Evolutionary conservation across 2,888 invertebrate species (phyloP).

Genomic region (Bimastos eiseni): DNA sequence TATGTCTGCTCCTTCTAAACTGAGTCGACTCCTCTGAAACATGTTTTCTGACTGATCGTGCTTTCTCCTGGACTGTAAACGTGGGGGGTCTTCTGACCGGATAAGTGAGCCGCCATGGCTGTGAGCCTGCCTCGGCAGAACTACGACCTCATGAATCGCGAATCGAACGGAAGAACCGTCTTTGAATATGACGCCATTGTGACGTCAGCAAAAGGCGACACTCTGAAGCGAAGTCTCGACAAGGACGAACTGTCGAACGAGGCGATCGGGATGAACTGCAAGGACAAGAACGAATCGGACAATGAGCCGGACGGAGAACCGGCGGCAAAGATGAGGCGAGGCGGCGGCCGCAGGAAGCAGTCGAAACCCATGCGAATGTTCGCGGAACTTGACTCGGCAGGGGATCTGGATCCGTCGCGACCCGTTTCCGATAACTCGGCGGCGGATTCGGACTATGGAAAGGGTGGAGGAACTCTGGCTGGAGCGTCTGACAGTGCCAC

Average conservation of each 20-base stretch:
- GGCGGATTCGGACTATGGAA: neutral
- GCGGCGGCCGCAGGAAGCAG: constrained; percentile 53
- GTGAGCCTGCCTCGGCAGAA: constrained; percentile 21
- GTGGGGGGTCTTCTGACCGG: neutral
- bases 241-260: neutral
- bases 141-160: constrained; percentile 9
- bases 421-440: neutral
- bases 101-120: constrained; percentile 18
- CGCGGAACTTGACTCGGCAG: neutral
- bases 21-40: neutral
- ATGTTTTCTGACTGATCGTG: neutral
- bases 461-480: neutral
- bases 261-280: constrained; percentile 8
- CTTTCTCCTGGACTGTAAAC: neutral
- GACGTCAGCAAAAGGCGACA: neutral
- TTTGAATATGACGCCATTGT: neutral
- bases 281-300: constrained; percentile 16
- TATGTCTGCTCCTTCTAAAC: neutral
- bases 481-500: neutral
- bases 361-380: constrained; percentile 54
- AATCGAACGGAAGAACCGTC: neutral
- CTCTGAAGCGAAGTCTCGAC: neutral
- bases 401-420: neutral
- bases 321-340: constrained; percentile 29
- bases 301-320: constrained; percentile 24